Base-by-base conservation (phyloP, 2,888 invertebrate species). In the Oligia fasciuncula region DNA sequence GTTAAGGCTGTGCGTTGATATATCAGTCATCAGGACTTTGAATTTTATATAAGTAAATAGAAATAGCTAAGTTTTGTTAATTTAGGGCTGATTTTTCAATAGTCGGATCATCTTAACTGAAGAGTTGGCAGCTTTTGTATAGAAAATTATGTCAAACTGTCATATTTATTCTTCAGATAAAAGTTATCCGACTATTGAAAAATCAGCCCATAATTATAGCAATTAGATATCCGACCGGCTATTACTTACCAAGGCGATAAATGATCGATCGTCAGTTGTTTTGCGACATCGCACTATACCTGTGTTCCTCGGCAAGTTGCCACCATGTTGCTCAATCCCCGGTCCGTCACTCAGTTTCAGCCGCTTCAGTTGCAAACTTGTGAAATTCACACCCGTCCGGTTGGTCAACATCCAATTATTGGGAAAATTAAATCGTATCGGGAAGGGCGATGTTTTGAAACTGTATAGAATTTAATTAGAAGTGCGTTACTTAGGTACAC, bases 361-460 rank as follows among this genome's bases (percentile, higher is more conserved):
- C 62, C 1, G 77, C 67, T 85, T 74, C 70, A 81, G 76, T 69
- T 71, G n/a, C 63, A 11, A 78, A 77, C 76, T 82, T 86, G 84
- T 83, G 79, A 85, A 81, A 88, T 71, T 66, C 60, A 70, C 76
- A 71, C 76, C 76, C 81, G 49, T 81, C 83, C 83, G 88, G 83
- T 89, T 86, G 73, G 66, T 80, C 79, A 89, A 89, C 83, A 76
- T 77, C 73, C 81, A 80, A 81, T 76, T 76, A 77, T 80, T 79
- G 74, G 76, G 79, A 74, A 83, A 83, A 79, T 63, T 82, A 46
- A 46, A 77, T 67, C 65, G 76, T 49, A 65, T 51, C 63, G 70
- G 70, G 80, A 79, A 70, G 66, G 35, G 73, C 60, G 65, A 67
- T 13, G 81, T 87, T 79, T 81, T 73, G 85, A 73, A 85, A 85